Evolutionary conservation across 2,113 vertebrate species (phyloP), one percentile per base, ranked within the genome.

Genomic region (Saimiri boliviensis): DNA sequence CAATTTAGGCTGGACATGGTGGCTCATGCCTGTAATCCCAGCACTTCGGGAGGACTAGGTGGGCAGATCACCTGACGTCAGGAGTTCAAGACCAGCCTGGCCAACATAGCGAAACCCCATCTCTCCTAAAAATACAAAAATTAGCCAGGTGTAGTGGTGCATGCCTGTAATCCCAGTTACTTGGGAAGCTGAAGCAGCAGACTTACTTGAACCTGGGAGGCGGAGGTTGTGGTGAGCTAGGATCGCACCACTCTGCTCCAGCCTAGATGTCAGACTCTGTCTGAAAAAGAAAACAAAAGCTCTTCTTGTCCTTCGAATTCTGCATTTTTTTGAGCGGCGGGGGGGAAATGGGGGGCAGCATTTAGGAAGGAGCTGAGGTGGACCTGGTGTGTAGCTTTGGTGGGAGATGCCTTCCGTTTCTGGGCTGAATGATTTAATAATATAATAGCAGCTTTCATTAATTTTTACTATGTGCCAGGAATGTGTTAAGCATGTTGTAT

Each of bases 391-490:
- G 58, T 95, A 76, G 47, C 37, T 90, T 93, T 35, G 27, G 8
- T 94, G 12, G 54, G 73, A 73, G 73, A 88, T 89, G 32, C 60
- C 27, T 95, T 6, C 21, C 42, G 91, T 95, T 94, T 94, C 74
- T 94, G 58, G 49, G 6, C 35, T 32, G 66, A 95, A 58, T 93
- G 35, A 68, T 82, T 93, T 83, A 85, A 71, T 92, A 92, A 92
- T 86, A 85, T 30, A 87, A 77, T 86, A 91, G 58, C 84, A 89
- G 32, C 37, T 90, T 8, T 27, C n/a, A 30, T 88, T 93, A 85
- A n/a, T 81, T 95, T 93, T 96, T 91, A 86, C 71, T 73, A 0
- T 84, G 37, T 95, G n/a, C 42, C 35, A 42, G 85, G 88, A 45
- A 86, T 58, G 0, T 93, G 52, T 91, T 93, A 86, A 95, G 58